Base-by-base conservation (phyloP, 2,797 vertebrate species). In the Gymnothorax reevesii region DNA sequence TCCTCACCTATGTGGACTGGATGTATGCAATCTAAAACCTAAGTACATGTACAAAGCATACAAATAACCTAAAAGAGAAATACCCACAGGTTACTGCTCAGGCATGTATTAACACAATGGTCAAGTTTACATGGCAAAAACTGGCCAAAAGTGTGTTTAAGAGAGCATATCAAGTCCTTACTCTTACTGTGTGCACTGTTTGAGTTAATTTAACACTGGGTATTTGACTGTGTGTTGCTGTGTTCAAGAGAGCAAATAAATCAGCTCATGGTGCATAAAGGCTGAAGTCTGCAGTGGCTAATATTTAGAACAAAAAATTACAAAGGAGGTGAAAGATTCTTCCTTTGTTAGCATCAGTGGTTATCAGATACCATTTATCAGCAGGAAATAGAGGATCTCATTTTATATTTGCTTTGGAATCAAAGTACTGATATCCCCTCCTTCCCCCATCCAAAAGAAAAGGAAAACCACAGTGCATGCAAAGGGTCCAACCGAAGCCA, bases 401-500 rank as follows among this genome's bases (percentile, higher is more conserved):
- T 54, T 79, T 17, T 54, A 79, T 22, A 79, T 79, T 52, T 54
- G n/a, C 20, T 42, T 42, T 17, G 42, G 52, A 77, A 12, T 77
- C 73, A 73, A 73, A 3, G 3, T 17, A 6, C 33, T 13, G 49
- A 75, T 79, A 79, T 17, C 75, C 42, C 33, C 52, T 42, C 15
- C 42, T 4, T 42, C 73, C 33, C 77, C 49, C 77, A 10, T 33
- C 71, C 79, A 54, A 83, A 83, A 83, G n/a, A 15, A 83, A 2
- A 7, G 82, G 12, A 27, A 84, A 64, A 84, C 82, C 83, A 84
- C 59, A 84, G 83, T 10, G 17, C 57, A 84, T 62, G 42, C 17
- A 62, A 66, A 64, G 15, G 57, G 27, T 13, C 33, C 57, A 6
- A 1, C 79, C 49, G 54, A 42, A 88, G 94, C 95, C 95, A 96